These are phyloP conservation scores for Euproctis similis DNA, from an alignment of 2,888 invertebrate species.

Conservation along the genomic window DNA sequence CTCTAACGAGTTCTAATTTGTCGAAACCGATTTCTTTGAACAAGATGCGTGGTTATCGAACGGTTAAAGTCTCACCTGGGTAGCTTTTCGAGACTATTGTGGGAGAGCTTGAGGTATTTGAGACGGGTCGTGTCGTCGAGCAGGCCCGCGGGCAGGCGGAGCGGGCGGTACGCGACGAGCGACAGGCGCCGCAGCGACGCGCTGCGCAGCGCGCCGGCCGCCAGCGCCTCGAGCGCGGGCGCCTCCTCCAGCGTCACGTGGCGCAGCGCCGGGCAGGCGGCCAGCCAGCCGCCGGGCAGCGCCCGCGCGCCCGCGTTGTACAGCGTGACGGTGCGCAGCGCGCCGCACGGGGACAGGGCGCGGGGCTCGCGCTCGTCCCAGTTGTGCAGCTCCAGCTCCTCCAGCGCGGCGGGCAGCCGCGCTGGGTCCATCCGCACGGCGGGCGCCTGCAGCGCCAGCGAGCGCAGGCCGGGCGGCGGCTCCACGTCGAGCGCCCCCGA, in stretches of 20 bases:
- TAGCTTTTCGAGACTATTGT: constrained; percentile 22
- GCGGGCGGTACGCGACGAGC: constrained; percentile 8
- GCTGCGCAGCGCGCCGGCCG: constrained; percentile 3
- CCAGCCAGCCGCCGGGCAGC: constrained; percentile 14
- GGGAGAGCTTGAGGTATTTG: constrained; percentile 17
- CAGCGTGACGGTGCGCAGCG: constrained; percentile 1
- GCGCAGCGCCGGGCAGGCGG: constrained; percentile 9
- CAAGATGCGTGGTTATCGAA: too few species aligned
- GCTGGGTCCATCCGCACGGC: constrained; percentile 5
- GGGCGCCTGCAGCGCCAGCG: constrained; percentile 4
- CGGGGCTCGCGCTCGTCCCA: constrained; percentile 12
- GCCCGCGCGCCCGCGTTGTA: neutral
- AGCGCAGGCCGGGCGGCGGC: constrained; percentile 3
- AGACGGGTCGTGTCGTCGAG: constrained; percentile 18
- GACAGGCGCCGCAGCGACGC: constrained; percentile 5
- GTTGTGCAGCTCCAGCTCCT: constrained; percentile 7
- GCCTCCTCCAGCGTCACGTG: constrained; percentile 1
- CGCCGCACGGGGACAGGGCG: constrained; percentile 14
- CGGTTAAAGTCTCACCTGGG: constrained; percentile 27
- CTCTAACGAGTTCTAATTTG: too few species aligned
- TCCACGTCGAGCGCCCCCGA: constrained; percentile 2
- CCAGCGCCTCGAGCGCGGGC: constrained; percentile 1
- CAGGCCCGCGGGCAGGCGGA: constrained; percentile 16
- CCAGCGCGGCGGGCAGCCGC: constrained; percentile 10
- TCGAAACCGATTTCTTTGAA: too few species aligned